Evolutionary conservation across 2,113 vertebrate genomes (phyloP), one percentile per base, ranked within the genome.

Genomic region (Promerops cafer): DNA sequence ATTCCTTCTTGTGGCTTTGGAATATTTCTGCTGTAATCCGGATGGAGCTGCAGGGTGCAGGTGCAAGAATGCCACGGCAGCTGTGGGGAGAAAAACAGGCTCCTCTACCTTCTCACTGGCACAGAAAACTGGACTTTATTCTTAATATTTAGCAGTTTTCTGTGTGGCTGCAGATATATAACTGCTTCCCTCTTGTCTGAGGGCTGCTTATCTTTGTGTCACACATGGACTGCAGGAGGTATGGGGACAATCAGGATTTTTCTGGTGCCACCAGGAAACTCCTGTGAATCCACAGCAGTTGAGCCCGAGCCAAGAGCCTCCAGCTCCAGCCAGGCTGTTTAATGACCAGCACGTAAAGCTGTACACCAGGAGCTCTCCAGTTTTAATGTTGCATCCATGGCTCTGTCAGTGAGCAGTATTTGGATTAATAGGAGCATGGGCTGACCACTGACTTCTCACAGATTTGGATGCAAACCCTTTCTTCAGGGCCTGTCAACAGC

Each of bases 241-340:
- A 56, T 8, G 42, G 60, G 53, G 28, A 74, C 50, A 79, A 52
- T 20, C 3, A 3, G 28, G 45, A 64, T 59, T 70, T 68, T n/a
- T 31, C 44, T 64, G 33, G 53, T 52, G 70, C 78, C 85, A 75
- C 39, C 9, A 7, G 44, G 60, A 39, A 9, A 1, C 44, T 89
- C 30, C 2, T 14, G 64, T 31, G n/a, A 39, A 33, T 3, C 13
- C 40, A 8, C 0, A 0, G 42, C 66, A 65, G 50, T 66, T 9
- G 68, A 72, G 74, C 44, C 16, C 6, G 3, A 22, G 21, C 40
- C 53, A 11, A 52, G 53, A 28, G 75, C 79, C 59, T 31, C 23
- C 23, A 28, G 52, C 56, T 59, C 17, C 33, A 65, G 50, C 1
- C 0, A 20, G 76, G 69, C 39, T 53, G 8, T 33, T 39, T 6